Percentiles rank a stretch among this genome's conserved stretches.
phyloP scores from a whole-genome alignment of 2,797 vertebrate genomes.

The Meriones psammophilus region DNA sequence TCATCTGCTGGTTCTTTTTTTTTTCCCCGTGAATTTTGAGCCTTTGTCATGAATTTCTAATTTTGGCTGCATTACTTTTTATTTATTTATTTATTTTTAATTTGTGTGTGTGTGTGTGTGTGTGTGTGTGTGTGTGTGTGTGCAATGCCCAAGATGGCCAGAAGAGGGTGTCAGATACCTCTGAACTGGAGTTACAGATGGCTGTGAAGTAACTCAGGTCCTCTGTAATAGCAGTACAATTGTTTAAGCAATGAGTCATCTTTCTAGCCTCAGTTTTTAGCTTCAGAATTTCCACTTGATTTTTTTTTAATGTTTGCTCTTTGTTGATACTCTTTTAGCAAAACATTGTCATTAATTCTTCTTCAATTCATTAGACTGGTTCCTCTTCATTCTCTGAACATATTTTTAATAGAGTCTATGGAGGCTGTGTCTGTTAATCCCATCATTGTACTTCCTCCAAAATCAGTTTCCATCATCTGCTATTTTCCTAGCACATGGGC shows the following conservation, averaged over 20 bases:
- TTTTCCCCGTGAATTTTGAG: slow-evolving; percentile 26
- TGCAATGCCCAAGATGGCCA: background rate
- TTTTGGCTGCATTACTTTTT: slow-evolving; percentile 15
- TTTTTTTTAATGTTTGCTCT: slow-evolving; percentile 19
- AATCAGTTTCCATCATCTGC: background rate
- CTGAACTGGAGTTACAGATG: background rate
- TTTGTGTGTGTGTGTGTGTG: background rate
- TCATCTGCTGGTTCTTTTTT: background rate
- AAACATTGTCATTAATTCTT: slow-evolving; percentile 2
- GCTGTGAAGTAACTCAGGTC: background rate
- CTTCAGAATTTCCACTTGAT: slow-evolving; percentile 36
- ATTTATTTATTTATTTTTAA: slow-evolving; percentile 36
- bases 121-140: background rate
- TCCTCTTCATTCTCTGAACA: slow-evolving; percentile 45
- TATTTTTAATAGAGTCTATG: slow-evolving; percentile 47
- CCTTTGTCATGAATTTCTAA: slow-evolving; percentile 6
- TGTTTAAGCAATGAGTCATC: background rate
- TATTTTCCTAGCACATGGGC: background rate
- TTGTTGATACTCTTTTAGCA: slow-evolving; percentile 31
- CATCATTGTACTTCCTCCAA: background rate
- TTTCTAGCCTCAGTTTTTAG: background rate
- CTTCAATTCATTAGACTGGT: slow-evolving; percentile 13
- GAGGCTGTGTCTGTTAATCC: background rate
- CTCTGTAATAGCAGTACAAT: background rate
- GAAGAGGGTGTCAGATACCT: background rate